Conservation (phyloP, 2,797 vertebrate genomes). For the Enteromius trimaculatus region DNA sequence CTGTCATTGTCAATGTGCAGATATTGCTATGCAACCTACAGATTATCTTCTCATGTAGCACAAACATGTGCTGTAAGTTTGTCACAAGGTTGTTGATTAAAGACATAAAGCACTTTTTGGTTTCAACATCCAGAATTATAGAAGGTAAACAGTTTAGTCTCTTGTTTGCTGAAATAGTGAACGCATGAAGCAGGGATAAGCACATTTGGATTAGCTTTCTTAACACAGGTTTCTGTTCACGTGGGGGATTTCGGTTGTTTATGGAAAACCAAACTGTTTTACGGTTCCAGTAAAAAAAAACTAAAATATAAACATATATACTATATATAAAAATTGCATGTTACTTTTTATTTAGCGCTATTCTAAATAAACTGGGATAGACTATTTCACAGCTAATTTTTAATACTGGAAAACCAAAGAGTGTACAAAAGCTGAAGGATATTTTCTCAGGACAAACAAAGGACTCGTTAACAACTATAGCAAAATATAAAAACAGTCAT, state of each 20-base stretch:
- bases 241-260: not conserved
- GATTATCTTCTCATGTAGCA: not conserved
- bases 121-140: constrained; percentile 7
- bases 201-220: constrained; percentile 36
- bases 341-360: too few relatives aligned
- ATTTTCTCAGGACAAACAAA: too few relatives aligned
- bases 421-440: too few relatives aligned
- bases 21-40: not conserved
- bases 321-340: too few relatives aligned
- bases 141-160: constrained; percentile 18
- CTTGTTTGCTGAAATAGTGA: constrained; percentile 25
- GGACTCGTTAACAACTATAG: too few relatives aligned
- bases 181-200: constrained; percentile 47
- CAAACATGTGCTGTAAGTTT: not conserved
- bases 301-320: too few relatives aligned
- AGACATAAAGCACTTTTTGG: not conserved
- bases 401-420: too few relatives aligned
- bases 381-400: too few relatives aligned
- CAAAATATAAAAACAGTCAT: too few relatives aligned
- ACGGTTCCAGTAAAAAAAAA: not conserved
- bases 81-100: not conserved
- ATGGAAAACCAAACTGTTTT: not conserved
- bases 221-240: constrained; percentile 29
- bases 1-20: not conserved
- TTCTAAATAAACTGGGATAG: too few relatives aligned